These are phyloP conservation scores for Drosophila pruinosa DNA, from an alignment of 1,140 invertebrate species.

Conservation along the genomic window DNA sequence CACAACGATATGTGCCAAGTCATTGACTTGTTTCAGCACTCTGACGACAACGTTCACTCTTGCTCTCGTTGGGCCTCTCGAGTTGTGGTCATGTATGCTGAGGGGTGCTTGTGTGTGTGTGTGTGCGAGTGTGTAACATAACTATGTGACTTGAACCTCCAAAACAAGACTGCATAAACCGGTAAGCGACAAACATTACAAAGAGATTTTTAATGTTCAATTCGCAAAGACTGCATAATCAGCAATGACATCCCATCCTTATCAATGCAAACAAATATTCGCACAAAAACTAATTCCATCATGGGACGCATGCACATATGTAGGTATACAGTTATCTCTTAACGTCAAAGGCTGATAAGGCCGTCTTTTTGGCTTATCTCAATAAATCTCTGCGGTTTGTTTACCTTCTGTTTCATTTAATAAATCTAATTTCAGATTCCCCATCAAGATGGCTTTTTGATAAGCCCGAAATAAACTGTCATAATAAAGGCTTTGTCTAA, in stretches of 20 bases:
- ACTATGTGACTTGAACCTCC: not conserved
- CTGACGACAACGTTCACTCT: conserved; percentile 44
- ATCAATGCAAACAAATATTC: conserved; percentile 19
- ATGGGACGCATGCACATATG: not conserved
- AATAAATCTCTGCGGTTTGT: conserved; percentile 21
- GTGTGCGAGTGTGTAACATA: not conserved
- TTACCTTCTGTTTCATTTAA: not conserved
- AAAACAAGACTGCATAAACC: conserved; percentile 18
- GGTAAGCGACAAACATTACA: conserved; percentile 4
- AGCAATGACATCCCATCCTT: conserved; percentile 12
- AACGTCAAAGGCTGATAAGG: conserved; percentile 15
- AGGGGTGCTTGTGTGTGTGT: not conserved
- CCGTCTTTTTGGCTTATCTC: not conserved
- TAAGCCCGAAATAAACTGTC: not conserved
- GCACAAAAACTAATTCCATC: conserved; percentile 1
- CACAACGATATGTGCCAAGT: conserved; percentile 47
- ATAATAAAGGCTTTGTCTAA: not conserved
- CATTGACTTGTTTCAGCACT: conserved; percentile 52
- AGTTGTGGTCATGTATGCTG: not conserved
- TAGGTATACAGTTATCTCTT: conserved; percentile 1
- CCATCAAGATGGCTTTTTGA: not conserved
- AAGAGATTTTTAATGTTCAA: not conserved
- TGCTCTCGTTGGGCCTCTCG: conserved; percentile 16
- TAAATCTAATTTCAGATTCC: conserved; percentile 17
- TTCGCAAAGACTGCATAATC: conserved; percentile 2